Percentiles rank a stretch among this genome's conserved stretches.
Conservation (phyloP, 23 tunicate genomes). For the Halocynthia roretzi region DNA sequence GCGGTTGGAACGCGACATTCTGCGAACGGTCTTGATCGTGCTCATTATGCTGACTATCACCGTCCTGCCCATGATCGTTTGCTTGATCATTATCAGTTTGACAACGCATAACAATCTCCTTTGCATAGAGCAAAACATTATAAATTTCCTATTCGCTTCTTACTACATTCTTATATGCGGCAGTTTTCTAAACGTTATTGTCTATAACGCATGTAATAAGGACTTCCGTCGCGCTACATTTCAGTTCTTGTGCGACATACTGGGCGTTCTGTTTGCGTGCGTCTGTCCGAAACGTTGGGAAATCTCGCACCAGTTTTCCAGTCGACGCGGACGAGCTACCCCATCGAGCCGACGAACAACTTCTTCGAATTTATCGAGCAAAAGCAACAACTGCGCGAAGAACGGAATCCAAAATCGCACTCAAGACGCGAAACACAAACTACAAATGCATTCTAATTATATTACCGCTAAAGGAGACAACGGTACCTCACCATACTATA, state of each 20-base stretch:
- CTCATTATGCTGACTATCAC: conserved; percentile 62
- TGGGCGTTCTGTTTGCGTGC: neutral
- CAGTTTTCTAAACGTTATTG: conserved; percentile 65
- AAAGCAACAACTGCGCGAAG: neutral
- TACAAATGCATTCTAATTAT: neutral
- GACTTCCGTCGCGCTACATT: conserved; percentile 55
- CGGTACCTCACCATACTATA: neutral
- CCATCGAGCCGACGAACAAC: conserved; percentile 2
- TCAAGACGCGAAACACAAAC: neutral
- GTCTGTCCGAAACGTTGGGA: conserved; percentile 13
- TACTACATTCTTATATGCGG: conserved; percentile 46
- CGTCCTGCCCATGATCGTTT: conserved; percentile 54
- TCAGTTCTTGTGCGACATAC: conserved; percentile 21
- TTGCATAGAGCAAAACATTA: conserved; percentile 19
- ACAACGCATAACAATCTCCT: conserved; percentile 1
- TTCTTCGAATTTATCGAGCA: neutral
- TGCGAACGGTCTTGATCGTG: conserved; percentile 63
- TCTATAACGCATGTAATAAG: conserved; percentile 79
- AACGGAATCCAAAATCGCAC: conserved; percentile 1
- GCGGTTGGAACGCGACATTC: conserved; percentile 59
- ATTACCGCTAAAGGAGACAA: neutral
- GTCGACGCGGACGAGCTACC: neutral
- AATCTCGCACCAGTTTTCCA: neutral
- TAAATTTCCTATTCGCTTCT: conserved; percentile 29
- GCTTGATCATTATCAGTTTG: conserved; percentile 18